A percentile compares a stretch with the other conserved stretches of the same genome.
Evolutionary conservation across 2,888 invertebrate genomes (phyloP).

Genomic region (Drosophila multiciliata): DNA sequence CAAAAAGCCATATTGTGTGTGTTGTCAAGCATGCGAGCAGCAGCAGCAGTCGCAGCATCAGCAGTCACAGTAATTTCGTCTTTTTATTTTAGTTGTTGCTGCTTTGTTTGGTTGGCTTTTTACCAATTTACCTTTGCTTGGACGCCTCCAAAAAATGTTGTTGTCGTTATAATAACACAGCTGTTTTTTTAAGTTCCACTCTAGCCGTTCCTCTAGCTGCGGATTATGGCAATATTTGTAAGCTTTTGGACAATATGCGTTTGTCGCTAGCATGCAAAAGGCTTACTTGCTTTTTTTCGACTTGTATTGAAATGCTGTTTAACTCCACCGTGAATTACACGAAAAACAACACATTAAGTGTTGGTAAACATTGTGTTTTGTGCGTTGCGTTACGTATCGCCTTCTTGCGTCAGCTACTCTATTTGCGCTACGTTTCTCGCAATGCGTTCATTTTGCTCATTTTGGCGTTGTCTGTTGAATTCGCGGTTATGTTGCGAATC

Average conservation of each 20-base stretch:
- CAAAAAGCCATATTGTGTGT: slow-evolving; percentile 68
- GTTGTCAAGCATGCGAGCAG: slow-evolving; percentile 54
- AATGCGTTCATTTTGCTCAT: slow-evolving; percentile 6
- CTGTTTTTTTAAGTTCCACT: slow-evolving; percentile 37
- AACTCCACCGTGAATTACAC: slow-evolving; percentile 53
- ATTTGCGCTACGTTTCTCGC: slow-evolving; percentile 7
- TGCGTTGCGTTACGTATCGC: neutral
- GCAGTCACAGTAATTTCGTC: slow-evolving; percentile 1
- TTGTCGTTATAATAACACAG: slow-evolving; percentile 41
- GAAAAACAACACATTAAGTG: slow-evolving; percentile 52
- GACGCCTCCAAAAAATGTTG: slow-evolving; percentile 37
- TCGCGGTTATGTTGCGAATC: slow-evolving; percentile 1
- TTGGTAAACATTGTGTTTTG: slow-evolving; percentile 11
- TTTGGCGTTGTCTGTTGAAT: slow-evolving; percentile 4
- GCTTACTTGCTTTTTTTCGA: slow-evolving; percentile 30
- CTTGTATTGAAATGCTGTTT: slow-evolving; percentile 56
- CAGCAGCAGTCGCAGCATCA: slow-evolving; percentile 16
- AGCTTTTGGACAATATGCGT: slow-evolving; percentile 29
- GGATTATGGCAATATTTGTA: slow-evolving; percentile 4
- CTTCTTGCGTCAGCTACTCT: neutral
- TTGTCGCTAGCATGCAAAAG: slow-evolving; percentile 9
- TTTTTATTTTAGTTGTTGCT: slow-evolving; percentile 17
- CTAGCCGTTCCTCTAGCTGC: neutral
- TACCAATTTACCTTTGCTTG: slow-evolving; percentile 59
- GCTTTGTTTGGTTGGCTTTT: slow-evolving; percentile 36